phyloP scores from a whole-genome alignment of 2,888 invertebrate genomes.

The Molorchus minor region DNA sequence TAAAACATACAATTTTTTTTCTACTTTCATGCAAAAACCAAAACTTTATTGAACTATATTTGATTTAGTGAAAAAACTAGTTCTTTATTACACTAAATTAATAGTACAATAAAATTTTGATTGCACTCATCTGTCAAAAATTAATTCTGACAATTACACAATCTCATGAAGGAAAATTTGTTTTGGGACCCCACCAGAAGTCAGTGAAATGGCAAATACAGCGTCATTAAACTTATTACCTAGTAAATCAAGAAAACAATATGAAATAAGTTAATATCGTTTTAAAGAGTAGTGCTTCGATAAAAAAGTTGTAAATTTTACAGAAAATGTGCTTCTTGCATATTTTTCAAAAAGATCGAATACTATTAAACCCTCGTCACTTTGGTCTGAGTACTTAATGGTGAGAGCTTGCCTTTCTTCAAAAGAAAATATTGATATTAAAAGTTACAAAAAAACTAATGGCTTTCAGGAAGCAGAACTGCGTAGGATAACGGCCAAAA shows the following conservation, averaged over 20 bases:
- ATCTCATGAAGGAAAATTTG: neutral
- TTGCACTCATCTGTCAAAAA: neutral
- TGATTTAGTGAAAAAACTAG: too few species aligned
- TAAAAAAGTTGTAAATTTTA: slow-evolving; percentile 17
- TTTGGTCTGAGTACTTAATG: too few species aligned
- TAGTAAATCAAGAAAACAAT: slow-evolving; percentile 1
- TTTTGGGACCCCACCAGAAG: slow-evolving; percentile 4
- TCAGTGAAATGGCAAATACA: slow-evolving; percentile 1
- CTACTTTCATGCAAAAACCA: too few species aligned
- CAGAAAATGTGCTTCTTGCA: too few species aligned
- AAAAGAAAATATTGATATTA: too few species aligned
- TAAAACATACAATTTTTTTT: too few species aligned
- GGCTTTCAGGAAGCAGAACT: neutral
- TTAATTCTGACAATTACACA: neutral
- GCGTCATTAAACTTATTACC: slow-evolving; percentile 1
- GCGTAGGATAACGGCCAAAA: neutral
- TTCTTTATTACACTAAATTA: too few species aligned
- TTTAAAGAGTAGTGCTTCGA: slow-evolving; percentile 21
- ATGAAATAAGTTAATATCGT: neutral
- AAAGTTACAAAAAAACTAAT: too few species aligned
- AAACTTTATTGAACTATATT: too few species aligned
- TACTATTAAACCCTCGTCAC: slow-evolving; percentile 22
- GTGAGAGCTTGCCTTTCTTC: too few species aligned
- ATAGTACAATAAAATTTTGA: too few species aligned
- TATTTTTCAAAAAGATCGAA: slow-evolving; percentile 25